Evolutionary conservation across 2,113 vertebrate genomes (phyloP), one percentile per base, ranked within the genome.

Genomic region (Hydrochoerus hydrochaeris): DNA sequence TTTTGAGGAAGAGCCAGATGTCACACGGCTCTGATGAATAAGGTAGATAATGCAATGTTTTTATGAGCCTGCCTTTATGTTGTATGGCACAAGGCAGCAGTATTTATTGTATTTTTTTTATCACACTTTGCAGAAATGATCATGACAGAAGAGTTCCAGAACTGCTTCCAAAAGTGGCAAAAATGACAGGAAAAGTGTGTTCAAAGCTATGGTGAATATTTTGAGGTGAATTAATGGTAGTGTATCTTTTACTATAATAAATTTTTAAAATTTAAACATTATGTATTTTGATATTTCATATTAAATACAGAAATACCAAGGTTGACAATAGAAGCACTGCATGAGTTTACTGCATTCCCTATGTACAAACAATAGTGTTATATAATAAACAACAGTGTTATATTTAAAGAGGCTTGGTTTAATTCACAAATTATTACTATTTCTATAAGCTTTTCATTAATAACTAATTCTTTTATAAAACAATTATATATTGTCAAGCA

Each of bases 291-390:
- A 77, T 75, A 38, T 93, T 97, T 67, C 98, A 98, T 98, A 98
- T 98, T 91, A 95, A 96, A 94, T 96, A 97, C 91, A 96, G 96
- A 96, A 75, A 88, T 94, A 0, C 5, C 86, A 83, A 26, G 85
- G 67, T 63, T 49, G 86, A 86, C 49, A 2, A 57, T 54, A 41
- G 44, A 96, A 62, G 41, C 82, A 41, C 60, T 60, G 88, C 28
- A 58, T 98, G 90, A 71, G 91, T 19, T 93, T 91, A 89, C 95
- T 98, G 88, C 94, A 88, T 92, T 97, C 89, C 63, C 52, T 41
- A 3, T 57, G 63, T 97, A 85, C 84, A 95, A 98, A 98, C 98
- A 97, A n/a, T n/a, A n/a, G n/a, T n/a, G n/a, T n/a, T n/a, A n/a
- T n/a, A n/a, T n/a, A n/a, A n/a, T n/a, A 98, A 98, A 94, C 35